Evolutionary conservation across 2,113 vertebrate species (phyloP).

Genomic region (Cranoglanis bouderius): DNA sequence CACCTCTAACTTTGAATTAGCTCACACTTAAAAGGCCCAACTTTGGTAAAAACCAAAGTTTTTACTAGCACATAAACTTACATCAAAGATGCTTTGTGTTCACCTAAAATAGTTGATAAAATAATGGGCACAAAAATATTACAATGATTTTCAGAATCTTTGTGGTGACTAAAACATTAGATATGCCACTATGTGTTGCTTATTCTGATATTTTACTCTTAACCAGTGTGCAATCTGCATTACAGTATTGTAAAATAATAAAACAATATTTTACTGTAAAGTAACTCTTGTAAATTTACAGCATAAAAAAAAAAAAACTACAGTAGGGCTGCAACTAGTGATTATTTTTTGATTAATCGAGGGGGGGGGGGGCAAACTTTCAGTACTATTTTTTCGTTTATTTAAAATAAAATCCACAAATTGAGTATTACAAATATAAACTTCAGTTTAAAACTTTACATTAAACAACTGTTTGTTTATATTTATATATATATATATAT

Average conservation of each 20-base stretch:
- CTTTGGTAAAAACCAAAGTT: background rate
- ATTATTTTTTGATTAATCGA: too few relatives aligned
- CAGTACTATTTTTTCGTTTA: too few relatives aligned
- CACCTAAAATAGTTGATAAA: background rate
- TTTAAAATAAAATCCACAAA: too few relatives aligned
- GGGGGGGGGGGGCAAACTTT: too few relatives aligned
- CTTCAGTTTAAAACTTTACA: too few relatives aligned
- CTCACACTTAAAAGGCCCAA: background rate
- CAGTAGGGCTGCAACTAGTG: too few relatives aligned
- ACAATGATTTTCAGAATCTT: background rate
- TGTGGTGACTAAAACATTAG: background rate
- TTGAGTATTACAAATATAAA: too few relatives aligned
- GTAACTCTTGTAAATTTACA: background rate
- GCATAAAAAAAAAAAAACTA: too few relatives aligned
- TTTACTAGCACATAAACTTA: background rate
- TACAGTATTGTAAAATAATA: background rate
- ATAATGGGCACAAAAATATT: background rate
- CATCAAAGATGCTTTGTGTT: background rate
- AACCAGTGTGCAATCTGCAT: too few relatives aligned
- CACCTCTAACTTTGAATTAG: background rate
- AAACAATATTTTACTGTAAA: background rate
- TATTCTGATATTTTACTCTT: background rate
- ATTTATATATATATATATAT: too few relatives aligned
- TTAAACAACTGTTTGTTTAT: too few relatives aligned
- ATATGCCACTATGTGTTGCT: background rate